Evolutionary conservation across 2,888 invertebrate species (phyloP).

Genomic region (Resseliella maxima): DNA sequence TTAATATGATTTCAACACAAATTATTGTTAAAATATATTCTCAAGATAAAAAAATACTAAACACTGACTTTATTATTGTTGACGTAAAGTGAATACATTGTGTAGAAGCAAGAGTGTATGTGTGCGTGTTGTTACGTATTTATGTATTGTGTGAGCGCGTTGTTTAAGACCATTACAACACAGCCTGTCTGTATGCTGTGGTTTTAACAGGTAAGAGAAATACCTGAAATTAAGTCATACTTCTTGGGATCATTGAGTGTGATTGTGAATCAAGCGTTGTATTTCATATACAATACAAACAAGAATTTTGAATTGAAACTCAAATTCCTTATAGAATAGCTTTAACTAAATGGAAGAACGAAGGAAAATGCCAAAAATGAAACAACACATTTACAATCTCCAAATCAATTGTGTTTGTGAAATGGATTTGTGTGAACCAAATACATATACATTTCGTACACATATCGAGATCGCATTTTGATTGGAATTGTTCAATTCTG

Average conservation of each 20-base stretch:
- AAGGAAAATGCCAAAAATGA: no score
- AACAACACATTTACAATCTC: no score
- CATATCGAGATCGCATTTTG: no score
- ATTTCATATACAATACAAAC: background rate
- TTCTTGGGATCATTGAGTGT: slow-evolving; percentile 22
- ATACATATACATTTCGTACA: no score
- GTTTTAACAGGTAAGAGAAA: background rate
- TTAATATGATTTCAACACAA: background rate
- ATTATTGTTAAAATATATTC: background rate
- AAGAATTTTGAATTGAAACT: background rate
- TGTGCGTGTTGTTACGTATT: no score
- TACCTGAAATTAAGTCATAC: slow-evolving; percentile 10
- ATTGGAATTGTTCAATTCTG: no score
- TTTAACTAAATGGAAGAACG: no score
- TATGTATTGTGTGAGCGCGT: background rate
- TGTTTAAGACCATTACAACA: background rate
- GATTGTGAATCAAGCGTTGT: background rate
- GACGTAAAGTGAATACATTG: background rate
- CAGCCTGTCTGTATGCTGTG: background rate
- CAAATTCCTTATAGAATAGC: background rate
- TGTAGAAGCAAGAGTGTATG: background rate
- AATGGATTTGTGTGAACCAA: no score
- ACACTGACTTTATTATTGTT: slow-evolving; percentile 45
- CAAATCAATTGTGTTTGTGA: no score
- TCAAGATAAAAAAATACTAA: background rate